Percentiles rank a stretch among this genome's conserved stretches.
These are phyloP conservation scores for Camponotus floridanus DNA, from an alignment of 1,140 invertebrate genomes.

Conservation along the genomic window DNA sequence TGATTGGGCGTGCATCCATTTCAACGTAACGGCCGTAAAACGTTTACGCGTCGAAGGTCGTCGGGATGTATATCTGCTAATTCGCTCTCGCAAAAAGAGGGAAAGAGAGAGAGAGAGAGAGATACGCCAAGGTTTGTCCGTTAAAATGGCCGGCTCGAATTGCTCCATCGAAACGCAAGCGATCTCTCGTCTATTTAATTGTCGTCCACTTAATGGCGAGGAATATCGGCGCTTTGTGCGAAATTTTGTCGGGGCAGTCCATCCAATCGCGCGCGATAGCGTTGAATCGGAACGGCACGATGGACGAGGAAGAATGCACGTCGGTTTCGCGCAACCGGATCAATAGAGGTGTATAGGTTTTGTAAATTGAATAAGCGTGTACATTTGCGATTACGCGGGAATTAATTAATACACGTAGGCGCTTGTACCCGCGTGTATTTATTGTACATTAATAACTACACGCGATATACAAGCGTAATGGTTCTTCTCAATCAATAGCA, in stretches of 20 bases:
- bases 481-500: constrained; percentile 63
- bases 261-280: constrained; percentile 55
- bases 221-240: constrained; percentile 59
- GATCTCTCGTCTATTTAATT: constrained; percentile 51
- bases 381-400: constrained; percentile 54
- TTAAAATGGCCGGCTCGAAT: constrained; percentile 46
- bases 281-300: constrained; percentile 50
- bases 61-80: constrained; percentile 39
- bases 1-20: constrained; percentile 70
- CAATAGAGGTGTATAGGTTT: constrained; percentile 57
- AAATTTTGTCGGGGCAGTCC: constrained; percentile 43
- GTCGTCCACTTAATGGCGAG: constrained; percentile 61
- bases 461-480: constrained; percentile 59
- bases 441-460: constrained; percentile 62
- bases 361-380: constrained; percentile 54
- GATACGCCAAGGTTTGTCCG: constrained; percentile 36
- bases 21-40: constrained; percentile 59
- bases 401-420: constrained; percentile 61
- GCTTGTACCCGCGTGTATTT: constrained; percentile 45
- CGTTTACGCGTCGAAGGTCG: constrained; percentile 60
- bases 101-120: not conserved
- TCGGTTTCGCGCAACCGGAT: constrained; percentile 58
- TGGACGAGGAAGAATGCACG: constrained; percentile 51
- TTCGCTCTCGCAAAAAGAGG: constrained; percentile 38
- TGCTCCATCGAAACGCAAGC: constrained; percentile 14